Evolutionary conservation across 1,140 invertebrate species (phyloP).

Genomic region (Theocolax elegans): DNA sequence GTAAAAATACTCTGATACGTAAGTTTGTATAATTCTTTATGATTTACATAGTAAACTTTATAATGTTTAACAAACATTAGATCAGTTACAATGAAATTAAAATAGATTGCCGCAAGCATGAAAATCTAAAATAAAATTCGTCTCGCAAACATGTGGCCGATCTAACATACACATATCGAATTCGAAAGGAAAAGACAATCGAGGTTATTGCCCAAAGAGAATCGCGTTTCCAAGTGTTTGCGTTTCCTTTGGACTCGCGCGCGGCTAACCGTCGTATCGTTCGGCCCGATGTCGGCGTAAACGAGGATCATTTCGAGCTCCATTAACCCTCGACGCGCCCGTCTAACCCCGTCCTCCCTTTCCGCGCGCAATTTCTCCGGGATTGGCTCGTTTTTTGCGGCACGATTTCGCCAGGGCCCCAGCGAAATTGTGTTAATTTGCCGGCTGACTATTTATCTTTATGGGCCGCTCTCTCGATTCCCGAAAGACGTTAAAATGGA

Average conservation of each 20-base stretch:
- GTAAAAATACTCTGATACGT: no score
- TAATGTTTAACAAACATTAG: no score
- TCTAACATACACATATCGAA: no score
- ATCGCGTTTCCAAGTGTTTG: neutral
- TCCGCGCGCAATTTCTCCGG: slow-evolving; percentile 38
- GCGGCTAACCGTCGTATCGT: neutral
- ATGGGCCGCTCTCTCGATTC: slow-evolving; percentile 33
- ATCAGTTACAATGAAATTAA: no score
- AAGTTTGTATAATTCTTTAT: no score
- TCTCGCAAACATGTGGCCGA: no score
- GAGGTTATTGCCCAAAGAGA: no score
- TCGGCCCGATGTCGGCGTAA: slow-evolving; percentile 11
- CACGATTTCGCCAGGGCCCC: neutral
- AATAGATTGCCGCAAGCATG: no score
- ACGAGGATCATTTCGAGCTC: slow-evolving; percentile 40
- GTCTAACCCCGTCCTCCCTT: neutral
- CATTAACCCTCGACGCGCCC: slow-evolving; percentile 34
- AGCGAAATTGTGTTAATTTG: slow-evolving; percentile 43
- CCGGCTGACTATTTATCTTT: slow-evolving; percentile 41
- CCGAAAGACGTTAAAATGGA: slow-evolving; percentile 41
- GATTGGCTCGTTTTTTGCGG: slow-evolving; percentile 37
- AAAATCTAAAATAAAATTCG: no score
- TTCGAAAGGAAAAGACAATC: no score
- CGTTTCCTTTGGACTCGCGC: slow-evolving; percentile 13
- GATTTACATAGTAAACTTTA: no score